Conservation (phyloP, 1,140 invertebrate species). For the Spodoptera litura region DNA sequence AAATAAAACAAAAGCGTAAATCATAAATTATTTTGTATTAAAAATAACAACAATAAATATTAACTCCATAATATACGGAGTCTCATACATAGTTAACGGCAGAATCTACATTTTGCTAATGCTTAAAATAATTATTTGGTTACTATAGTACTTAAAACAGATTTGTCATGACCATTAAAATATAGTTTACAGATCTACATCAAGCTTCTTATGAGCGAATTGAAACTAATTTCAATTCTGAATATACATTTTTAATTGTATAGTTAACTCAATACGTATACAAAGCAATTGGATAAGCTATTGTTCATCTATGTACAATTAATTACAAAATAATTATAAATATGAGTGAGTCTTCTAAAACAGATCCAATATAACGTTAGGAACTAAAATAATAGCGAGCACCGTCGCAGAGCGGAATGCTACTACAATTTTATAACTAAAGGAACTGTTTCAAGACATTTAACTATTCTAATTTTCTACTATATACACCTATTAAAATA, state of each 20-base stretch:
- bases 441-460: slow-evolving; percentile 78
- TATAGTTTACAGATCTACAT: slow-evolving; percentile 24
- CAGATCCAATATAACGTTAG: slow-evolving; percentile 47
- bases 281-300: slow-evolving; percentile 6
- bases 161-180: slow-evolving; percentile 58
- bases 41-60: slow-evolving; percentile 78
- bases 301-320: slow-evolving; percentile 24
- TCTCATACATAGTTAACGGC: slow-evolving; percentile 39
- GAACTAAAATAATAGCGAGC: slow-evolving; percentile 43
- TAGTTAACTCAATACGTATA: background rate
- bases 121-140: slow-evolving; percentile 65
- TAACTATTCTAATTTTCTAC: slow-evolving; percentile 58
- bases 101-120: slow-evolving; percentile 12
- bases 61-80: slow-evolving; percentile 80
- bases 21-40: slow-evolving; percentile 62
- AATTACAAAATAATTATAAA: slow-evolving; percentile 26
- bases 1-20: slow-evolving; percentile 39
- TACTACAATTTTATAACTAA: slow-evolving; percentile 60
- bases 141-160: slow-evolving; percentile 62
- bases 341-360: slow-evolving; percentile 35
- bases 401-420: slow-evolving; percentile 20
- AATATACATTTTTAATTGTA: slow-evolving; percentile 2
- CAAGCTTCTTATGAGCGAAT: background rate
- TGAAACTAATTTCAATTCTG: slow-evolving; percentile 11
- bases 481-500: slow-evolving; percentile 71